phyloP scores from a whole-genome alignment of 2,113 vertebrate species.

The Hepsetus odoe region DNA sequence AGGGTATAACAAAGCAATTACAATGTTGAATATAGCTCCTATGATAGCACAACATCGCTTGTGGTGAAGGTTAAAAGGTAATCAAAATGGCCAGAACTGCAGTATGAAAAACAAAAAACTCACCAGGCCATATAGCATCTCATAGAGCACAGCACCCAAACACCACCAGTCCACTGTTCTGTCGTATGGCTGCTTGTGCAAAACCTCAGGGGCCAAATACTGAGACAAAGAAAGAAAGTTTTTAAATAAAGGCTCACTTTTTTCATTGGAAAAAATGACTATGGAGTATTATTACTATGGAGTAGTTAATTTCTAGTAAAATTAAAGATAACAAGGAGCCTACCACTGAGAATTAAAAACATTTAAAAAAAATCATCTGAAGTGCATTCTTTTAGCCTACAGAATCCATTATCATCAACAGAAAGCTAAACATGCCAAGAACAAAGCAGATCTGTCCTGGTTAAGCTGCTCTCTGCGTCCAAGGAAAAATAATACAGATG shows the following conservation, averaged over 20 bases:
- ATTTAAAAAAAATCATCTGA: not conserved
- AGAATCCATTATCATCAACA: not conserved
- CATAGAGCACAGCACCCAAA: constrained; percentile 94
- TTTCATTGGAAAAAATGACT: too few relatives aligned
- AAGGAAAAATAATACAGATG: not conserved
- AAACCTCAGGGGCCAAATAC: constrained; percentile 97
- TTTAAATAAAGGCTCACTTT: not conserved
- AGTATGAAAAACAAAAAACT: constrained; percentile 55
- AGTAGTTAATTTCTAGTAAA: not conserved
- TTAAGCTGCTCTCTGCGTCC: not conserved
- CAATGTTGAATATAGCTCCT: too few relatives aligned
- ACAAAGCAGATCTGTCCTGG: not conserved
- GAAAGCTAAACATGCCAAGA: not conserved
- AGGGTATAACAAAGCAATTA: not conserved
- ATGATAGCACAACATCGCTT: not conserved
- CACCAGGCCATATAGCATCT: constrained; percentile 99
- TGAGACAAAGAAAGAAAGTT: constrained; percentile 57
- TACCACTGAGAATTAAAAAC: constrained; percentile 9
- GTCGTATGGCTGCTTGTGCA: constrained; percentile 98
- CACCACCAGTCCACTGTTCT: constrained; percentile 99
- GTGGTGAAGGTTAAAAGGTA: not conserved
- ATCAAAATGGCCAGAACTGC: not conserved
- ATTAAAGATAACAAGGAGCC: not conserved
- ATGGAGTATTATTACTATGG: too few relatives aligned
- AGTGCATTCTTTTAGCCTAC: not conserved